Conservation (phyloP, 2,888 invertebrate genomes). For the Horisme vitalbata region DNA sequence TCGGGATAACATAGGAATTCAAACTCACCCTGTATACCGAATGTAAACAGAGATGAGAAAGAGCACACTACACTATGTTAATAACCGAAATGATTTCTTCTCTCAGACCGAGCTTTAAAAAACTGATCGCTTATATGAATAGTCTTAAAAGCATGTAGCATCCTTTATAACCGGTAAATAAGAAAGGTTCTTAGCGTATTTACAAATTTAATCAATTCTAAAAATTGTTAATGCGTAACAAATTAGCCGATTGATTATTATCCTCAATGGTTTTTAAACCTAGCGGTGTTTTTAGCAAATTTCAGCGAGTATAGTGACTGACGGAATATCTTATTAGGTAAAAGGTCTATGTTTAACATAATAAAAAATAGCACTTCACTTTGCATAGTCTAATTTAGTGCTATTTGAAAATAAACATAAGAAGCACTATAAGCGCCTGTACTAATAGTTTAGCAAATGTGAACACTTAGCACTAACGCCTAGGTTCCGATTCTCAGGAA, state of each 20-base stretch:
- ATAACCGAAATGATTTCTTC: too few relatives aligned
- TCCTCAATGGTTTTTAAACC: conserved; percentile 21
- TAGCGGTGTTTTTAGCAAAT: conserved; percentile 14
- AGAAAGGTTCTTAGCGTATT: conserved; percentile 11
- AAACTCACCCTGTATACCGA: too few relatives aligned
- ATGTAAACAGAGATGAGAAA: too few relatives aligned
- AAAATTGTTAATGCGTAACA: not conserved
- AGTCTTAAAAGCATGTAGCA: not conserved
- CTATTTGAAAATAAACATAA: not conserved
- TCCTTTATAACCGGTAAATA: not conserved
- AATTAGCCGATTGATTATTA: conserved; percentile 17
- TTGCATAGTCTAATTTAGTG: not conserved
- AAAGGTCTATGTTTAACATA: conserved; percentile 5
- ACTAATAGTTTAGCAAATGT: conserved; percentile 4
- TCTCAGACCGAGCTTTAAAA: too few relatives aligned
- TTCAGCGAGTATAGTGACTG: conserved; percentile 15
- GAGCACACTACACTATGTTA: too few relatives aligned
- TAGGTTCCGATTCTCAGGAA: too few relatives aligned
- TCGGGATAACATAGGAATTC: too few relatives aligned
- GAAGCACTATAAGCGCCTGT: conserved; percentile 11
- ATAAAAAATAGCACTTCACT: conserved; percentile 10
- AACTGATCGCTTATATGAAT: conserved; percentile 1
- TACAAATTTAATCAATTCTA: conserved; percentile 19
- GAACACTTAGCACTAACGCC: conserved; percentile 4
- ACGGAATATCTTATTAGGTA: conserved; percentile 16